Conservation (phyloP, 2,797 vertebrate genomes). For the Nasua narica region DNA sequence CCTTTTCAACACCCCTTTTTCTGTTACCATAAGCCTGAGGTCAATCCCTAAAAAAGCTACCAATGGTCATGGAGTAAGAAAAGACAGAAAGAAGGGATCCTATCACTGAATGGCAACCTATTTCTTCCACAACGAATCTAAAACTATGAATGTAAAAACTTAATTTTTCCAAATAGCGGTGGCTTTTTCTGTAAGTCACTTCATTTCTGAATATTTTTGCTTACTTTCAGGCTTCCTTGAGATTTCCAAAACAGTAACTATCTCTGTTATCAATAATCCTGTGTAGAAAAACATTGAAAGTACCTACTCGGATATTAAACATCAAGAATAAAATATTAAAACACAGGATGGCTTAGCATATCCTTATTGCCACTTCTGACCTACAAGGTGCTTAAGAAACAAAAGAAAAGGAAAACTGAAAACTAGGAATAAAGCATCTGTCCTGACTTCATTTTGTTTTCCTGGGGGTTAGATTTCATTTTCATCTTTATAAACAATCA, state of each 20-base stretch:
- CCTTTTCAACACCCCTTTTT: not conserved
- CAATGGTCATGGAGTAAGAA: not conserved
- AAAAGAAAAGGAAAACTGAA: not conserved
- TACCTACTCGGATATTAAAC: not conserved
- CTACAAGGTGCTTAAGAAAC: not conserved
- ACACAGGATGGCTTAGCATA: fast-evolving
- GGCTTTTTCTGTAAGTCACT: not conserved
- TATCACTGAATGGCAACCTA: not conserved
- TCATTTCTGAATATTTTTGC: not conserved
- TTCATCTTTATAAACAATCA: constrained; percentile 50
- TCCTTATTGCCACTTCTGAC: not conserved
- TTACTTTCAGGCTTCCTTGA: constrained; percentile 3
- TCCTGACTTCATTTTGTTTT: constrained; percentile 39
- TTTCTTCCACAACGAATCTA: not conserved
- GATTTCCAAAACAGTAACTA: not conserved
- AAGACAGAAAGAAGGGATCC: not conserved
- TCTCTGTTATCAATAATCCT: not conserved
- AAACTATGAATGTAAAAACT: not conserved
- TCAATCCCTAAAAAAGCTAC: not conserved
- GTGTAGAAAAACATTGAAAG: not conserved
- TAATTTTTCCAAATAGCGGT: not conserved
- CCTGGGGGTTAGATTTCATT: constrained; percentile 33
- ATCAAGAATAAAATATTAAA: not conserved
- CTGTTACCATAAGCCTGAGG: not conserved
- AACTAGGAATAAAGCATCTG: not conserved